Evolutionary conservation across 2,113 vertebrate species (phyloP), one percentile per base, ranked within the genome.

Genomic region (Saccopteryx bilineata): DNA sequence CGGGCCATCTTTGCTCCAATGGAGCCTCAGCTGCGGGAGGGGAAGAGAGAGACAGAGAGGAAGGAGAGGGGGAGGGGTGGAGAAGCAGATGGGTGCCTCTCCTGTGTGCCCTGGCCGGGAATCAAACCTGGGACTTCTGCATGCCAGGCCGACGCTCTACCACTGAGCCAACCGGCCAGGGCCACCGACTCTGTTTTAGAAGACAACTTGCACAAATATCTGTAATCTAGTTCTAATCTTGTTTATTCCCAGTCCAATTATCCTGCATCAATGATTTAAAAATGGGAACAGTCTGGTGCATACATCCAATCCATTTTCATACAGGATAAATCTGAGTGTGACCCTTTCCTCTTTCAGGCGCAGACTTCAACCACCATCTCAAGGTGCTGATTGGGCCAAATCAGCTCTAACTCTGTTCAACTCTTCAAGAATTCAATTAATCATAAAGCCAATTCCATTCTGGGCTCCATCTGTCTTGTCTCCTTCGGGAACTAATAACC

Each of bases 401-500:
- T 95, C 96, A 94, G 94, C 84, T 97, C 95, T 90, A 93, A 97
- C 87, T 97, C 96, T 95, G 96, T 87, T 96, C 97, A 94, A 80
- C 94, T 98, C 96, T 93, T 97, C 92, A 97, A 98, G 97, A 96
- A 97, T 97, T 98, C 98, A 97, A 96, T 98, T 98, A 98, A 98
- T 98, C 98, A 98, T 94, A 98, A 97, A 98, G 92, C 95, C 97
- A 97, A 90, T 98, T 98, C 97, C 98, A 98, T 97, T 97, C 97
- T 97, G 95, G 96, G 97, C 92, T 98, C 98, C 98, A 98, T 98
- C 98, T 98, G 98, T 98, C 98, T 98, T 97, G 95, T 86, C 95
- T 98, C 97, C 98, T 98, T 98, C 71, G 11, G 98, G 98, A 98
- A 98, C 95, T 98, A 98, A 98, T 98, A 98, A 98, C 97, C 96